Base-by-base conservation (phyloP, 2,888 invertebrate species). In the Drosophila paucipuncta region DNA sequence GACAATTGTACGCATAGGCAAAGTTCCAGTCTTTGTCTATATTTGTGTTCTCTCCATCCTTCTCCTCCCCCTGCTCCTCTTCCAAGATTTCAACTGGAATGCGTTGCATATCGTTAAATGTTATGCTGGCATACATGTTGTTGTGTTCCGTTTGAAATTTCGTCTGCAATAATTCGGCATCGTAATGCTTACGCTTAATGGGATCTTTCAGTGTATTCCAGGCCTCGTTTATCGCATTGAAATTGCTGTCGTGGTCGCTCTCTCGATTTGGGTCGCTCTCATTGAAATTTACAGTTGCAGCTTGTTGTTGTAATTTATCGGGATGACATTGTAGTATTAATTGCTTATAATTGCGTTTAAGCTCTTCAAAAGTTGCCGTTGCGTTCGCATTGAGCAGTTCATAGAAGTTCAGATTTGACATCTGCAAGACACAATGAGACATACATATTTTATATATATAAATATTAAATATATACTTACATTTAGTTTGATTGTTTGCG, bases 151-250 rank as follows among this genome's bases (percentile, higher is more conserved):
- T 94, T 76, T 94, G 94, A 66, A 96, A 94, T 91, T 95, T 94
- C 35, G 94, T 93, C 90, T 96, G 95, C 63, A 94, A 93, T 65
- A 95, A 93, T 82, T 94, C 93, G 6, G 95, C 95, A 91, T 97
- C 96, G 89, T 97, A 97, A 80, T 95, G 94, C 91, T 94, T 95
- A 64, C 96, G 94, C 57, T 92, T 94, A 52, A 94, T 91, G 41
- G 95, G 94, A 91, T 96, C 94, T 85, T 95, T 94, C 50, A 97
- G 92, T 64, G 95, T 94, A 80, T 95, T 94, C 96, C 96, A 97
- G n/a, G 97, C 97, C 89, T 95, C 94, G 88, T 95, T 95, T 74
- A 97, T 94, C 58, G 92, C 91, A 68, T 94, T 91, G 92, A 95
- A 95, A 75, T 92, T 73, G 69, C 43, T 78, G 67, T 73, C 78